These are phyloP conservation scores for Caloenas nicobarica DNA, from an alignment of 2,113 vertebrate species.

Conservation along the genomic window DNA sequence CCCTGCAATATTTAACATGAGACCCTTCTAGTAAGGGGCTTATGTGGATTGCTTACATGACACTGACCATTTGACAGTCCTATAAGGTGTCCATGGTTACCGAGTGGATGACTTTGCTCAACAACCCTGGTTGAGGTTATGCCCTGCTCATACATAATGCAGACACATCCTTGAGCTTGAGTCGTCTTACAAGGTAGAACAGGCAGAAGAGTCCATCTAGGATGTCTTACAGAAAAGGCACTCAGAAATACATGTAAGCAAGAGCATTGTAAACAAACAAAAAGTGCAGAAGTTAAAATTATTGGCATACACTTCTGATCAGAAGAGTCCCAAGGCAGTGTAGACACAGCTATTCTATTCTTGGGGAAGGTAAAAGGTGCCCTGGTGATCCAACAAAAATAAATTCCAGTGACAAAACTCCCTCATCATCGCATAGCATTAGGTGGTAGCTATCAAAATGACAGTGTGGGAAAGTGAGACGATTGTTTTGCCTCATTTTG, in stretches of 20 bases:
- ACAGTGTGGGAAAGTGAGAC: not conserved
- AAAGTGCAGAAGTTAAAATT: not conserved
- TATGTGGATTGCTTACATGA: not conserved
- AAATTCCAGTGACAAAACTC: not conserved
- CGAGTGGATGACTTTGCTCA: not conserved
- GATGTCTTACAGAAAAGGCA: not conserved
- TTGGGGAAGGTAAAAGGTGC: not conserved
- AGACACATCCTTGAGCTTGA: not conserved
- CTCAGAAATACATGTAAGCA: not conserved
- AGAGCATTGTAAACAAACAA: not conserved
- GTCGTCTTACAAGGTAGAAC: not conserved
- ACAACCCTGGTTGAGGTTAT: not conserved
- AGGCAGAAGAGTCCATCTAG: not conserved
- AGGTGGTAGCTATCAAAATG: not conserved
- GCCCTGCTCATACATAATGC: not conserved
- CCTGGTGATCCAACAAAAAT: not conserved
- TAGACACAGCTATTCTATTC: not conserved
- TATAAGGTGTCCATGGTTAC: not conserved
- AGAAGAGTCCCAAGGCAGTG: not conserved
- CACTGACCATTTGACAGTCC: not conserved
- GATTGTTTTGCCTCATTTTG: not conserved
- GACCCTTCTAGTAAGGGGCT: fast-evolving
- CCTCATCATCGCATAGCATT: not conserved
- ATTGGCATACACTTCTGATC: not conserved
- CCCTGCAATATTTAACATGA: not conserved